phyloP scores from a whole-genome alignment of 2,888 invertebrate species.

The Norana najaformis region DNA sequence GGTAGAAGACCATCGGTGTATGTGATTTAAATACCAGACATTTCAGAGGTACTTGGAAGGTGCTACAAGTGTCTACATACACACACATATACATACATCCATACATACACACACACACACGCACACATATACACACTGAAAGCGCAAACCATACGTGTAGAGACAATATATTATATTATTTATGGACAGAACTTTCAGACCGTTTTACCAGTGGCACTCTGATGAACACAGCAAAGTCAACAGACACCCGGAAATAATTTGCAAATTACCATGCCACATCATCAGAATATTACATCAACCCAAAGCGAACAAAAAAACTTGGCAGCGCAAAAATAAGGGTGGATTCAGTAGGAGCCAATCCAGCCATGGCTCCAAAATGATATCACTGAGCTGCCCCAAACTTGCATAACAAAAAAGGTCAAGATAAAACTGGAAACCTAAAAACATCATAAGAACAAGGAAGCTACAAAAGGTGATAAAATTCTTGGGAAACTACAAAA shows the following conservation, averaged over 20 bases:
- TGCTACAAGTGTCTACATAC: not conserved
- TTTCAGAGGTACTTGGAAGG: not conserved
- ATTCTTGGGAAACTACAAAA: not conserved
- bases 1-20: not conserved
- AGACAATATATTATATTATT: no score
- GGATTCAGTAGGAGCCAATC: no score
- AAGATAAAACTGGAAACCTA: not conserved
- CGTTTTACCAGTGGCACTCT: not conserved
- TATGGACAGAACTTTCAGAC: not conserved
- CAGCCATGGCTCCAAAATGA: no score
- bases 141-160: not conserved
- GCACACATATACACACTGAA: not conserved
- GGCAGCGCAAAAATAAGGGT: no score
- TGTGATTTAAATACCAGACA: not conserved
- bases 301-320: no score
- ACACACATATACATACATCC: not conserved
- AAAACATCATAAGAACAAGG: not conserved
- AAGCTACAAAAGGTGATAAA: not conserved
- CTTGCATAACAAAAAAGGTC: not conserved
- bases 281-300: not conserved
- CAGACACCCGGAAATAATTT: not conserved
- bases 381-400: not conserved
- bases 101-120: not conserved
- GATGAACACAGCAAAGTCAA: not conserved
- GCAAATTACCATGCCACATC: not conserved